Conservation (phyloP, 2,888 invertebrate genomes). For the Oscheius sp. region DNA sequence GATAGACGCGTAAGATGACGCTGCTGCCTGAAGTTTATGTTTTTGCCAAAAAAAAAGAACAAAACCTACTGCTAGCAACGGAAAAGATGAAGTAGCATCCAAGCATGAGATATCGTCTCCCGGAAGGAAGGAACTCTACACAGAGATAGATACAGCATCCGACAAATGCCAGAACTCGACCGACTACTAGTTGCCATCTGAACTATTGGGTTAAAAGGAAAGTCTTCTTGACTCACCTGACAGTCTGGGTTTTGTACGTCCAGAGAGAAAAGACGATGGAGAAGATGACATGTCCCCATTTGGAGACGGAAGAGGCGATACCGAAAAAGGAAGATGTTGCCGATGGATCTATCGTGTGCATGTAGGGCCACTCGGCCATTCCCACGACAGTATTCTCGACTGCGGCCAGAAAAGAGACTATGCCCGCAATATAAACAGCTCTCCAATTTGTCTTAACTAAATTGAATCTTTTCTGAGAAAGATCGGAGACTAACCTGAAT, state of each 20-base stretch:
- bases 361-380: slow-evolving; percentile 57
- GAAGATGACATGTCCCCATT: slow-evolving; percentile 55
- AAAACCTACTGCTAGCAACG: slow-evolving; percentile 42
- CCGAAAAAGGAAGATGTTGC: slow-evolving; percentile 58
- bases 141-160: slow-evolving; percentile 52
- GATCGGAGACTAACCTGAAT: neutral
- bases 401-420: slow-evolving; percentile 54
- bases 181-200: slow-evolving; percentile 48
- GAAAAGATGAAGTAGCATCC: slow-evolving; percentile 52
- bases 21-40: slow-evolving; percentile 39
- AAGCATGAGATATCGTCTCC: slow-evolving; percentile 50
- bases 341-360: slow-evolving; percentile 52
- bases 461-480: neutral
- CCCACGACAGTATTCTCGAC: slow-evolving; percentile 57
- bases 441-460: slow-evolving; percentile 41
- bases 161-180: slow-evolving; percentile 47
- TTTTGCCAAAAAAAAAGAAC: neutral
- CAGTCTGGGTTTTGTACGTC: slow-evolving; percentile 52
- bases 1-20: slow-evolving; percentile 51
- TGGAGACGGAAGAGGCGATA: slow-evolving; percentile 51
- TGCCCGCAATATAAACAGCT: slow-evolving; percentile 44
- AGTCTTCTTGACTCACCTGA: slow-evolving; percentile 38
- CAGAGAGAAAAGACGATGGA: slow-evolving; percentile 55
- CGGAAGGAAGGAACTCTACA: slow-evolving; percentile 49
- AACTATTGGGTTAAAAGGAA: slow-evolving; percentile 1